Evolutionary conservation across 1,140 invertebrate species (phyloP).

Genomic region (Drosophila simulans): DNA sequence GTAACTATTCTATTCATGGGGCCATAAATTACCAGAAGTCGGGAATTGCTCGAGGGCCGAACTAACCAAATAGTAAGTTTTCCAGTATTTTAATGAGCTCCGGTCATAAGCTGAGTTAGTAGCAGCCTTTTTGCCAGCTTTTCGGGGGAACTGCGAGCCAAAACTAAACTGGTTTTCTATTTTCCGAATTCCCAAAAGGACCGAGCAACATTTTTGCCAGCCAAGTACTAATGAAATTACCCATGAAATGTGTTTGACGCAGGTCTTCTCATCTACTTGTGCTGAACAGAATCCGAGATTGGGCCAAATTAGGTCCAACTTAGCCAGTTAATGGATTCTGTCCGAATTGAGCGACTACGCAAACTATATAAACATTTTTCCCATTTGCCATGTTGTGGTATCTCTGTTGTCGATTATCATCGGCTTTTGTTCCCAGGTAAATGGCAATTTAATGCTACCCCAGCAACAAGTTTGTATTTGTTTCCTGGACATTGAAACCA

Average conservation of each 20-base stretch:
- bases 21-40: conserved; percentile 48
- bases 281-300: background rate
- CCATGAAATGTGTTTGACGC: conserved; percentile 24
- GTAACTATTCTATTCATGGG: conserved; percentile 41
- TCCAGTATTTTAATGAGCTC: conserved; percentile 66
- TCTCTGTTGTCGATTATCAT: conserved; percentile 38
- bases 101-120: background rate
- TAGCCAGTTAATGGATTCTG: conserved; percentile 20
- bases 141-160: conserved; percentile 59
- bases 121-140: conserved; percentile 6
- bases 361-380: conserved; percentile 37
- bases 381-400: background rate
- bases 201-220: background rate
- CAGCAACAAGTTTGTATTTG: conserved; percentile 9
- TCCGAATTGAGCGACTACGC: conserved; percentile 14
- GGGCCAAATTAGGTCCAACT: conserved; percentile 17
- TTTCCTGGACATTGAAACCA: background rate
- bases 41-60: conserved; percentile 5
- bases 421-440: conserved; percentile 6
- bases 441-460: background rate
- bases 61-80: conserved; percentile 31
- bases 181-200: conserved; percentile 30
- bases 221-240: conserved; percentile 40
- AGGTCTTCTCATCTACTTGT: background rate
- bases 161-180: conserved; percentile 71